Base-by-base conservation (phyloP, 2,797 vertebrate genomes). In the Trachurus trachurus region DNA sequence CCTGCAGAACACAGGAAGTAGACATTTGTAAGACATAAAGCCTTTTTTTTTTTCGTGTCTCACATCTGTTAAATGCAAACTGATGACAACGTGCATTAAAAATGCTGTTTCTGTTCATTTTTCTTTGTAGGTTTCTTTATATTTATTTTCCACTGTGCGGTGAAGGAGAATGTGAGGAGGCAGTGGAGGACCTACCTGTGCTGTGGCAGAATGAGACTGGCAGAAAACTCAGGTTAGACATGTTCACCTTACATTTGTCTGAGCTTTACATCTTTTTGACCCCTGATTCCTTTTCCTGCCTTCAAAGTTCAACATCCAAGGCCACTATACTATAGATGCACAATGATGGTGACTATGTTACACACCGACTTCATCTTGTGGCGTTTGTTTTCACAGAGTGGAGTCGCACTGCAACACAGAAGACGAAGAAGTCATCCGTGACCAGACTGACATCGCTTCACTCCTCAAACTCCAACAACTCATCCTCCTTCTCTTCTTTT, bases 171-270 rank as follows among this genome's bases (percentile, higher is more conserved):
- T 9, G 98, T 99, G 72, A 96, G 97, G 74, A 96, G 94, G 74
- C 97, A 99, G 66, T 99, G 98, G 98, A 97, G 96, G 85, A 95
- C 93, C 0, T 96, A 97, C 74, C 92, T 99, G 69, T 99, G 98
- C 90, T 99, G 97, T 85, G 98, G 98, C 70, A 97, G 87, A 74
- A 93, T 98, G 76, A 96, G 96, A 57, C 91, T 97, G 26, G 89
- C 95, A 71, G 97, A 99, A 90, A 98, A 98, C 84, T 98, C 97
- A 59, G 98, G 98, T 99, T 89, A 90, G 79, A 65, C 0, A 65
- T 47, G 29, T 34, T 80, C 40, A 22, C 40, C 65, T 68, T 44
- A 0, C 29, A 67, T 29, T 57, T 50, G 2, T 69, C n/a, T 50
- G 26, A 57, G 31, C 10, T n/a, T 26, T 5, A 34, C 17, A 45